phyloP scores from a whole-genome alignment of 1,140 invertebrate genomes.

The Hyposmocoma kahamanoa region DNA sequence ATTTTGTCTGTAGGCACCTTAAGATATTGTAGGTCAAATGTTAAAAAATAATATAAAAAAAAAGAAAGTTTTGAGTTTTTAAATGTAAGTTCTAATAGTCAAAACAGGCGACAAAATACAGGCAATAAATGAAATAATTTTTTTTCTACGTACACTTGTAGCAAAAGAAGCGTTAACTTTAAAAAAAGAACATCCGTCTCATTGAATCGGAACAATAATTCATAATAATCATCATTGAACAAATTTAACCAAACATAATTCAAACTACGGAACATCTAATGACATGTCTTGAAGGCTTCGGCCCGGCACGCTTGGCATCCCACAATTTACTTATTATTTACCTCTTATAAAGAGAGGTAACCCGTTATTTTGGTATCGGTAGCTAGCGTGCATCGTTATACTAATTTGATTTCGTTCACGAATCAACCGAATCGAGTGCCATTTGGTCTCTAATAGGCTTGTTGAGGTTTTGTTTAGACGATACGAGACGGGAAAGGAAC shows the following conservation, averaged over 20 bases:
- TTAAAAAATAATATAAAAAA: too few relatives aligned
- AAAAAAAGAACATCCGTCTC: slow-evolving; percentile 19
- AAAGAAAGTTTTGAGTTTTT: too few relatives aligned
- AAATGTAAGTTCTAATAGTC: too few relatives aligned
- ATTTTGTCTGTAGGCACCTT: too few relatives aligned
- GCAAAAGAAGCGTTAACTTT: too few relatives aligned
- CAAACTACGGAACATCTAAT: slow-evolving; percentile 21
- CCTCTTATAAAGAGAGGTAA: slow-evolving; percentile 63
- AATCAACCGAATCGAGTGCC: slow-evolving; percentile 38
- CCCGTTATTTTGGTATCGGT: slow-evolving; percentile 61
- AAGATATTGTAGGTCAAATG: too few relatives aligned
- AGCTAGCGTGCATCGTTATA: slow-evolving; percentile 64
- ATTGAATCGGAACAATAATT: slow-evolving; percentile 22
- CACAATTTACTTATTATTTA: slow-evolving; percentile 57
- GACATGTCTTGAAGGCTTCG: slow-evolving; percentile 20
- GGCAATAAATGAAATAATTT: too few relatives aligned
- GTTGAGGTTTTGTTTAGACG: neutral
- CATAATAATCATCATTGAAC: slow-evolving; percentile 34
- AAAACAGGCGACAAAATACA: too few relatives aligned
- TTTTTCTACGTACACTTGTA: too few relatives aligned
- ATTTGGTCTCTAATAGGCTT: slow-evolving; percentile 58
- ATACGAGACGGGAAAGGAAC: too few relatives aligned
- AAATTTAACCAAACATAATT: slow-evolving; percentile 40
- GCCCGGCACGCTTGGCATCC: slow-evolving; percentile 40
- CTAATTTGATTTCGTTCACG: slow-evolving; percentile 67